Base-by-base conservation (phyloP, 1,140 invertebrate species). In the Achatina immaculata region DNA sequence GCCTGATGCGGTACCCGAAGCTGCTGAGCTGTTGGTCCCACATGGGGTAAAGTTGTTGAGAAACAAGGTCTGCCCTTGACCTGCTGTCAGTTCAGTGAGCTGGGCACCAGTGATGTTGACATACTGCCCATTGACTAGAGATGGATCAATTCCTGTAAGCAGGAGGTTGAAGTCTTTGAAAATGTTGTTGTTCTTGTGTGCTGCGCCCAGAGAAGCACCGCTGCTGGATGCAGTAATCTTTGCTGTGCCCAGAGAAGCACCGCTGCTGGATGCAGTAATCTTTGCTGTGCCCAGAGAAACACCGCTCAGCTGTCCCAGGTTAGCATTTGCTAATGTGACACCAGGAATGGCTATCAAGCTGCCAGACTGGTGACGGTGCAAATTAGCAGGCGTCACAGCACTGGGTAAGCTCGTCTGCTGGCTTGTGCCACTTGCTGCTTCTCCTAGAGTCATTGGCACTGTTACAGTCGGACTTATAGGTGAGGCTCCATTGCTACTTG, bases 151-250 rank as follows among this genome's bases (percentile, higher is more conserved):
- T 34, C 86, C 85, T n/a, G 87, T 89, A 19, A 90, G 82, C 45
- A 89, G 84, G 36, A 90, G 80, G 36, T 85, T 86, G 76, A 89
- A 73, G 76, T 90, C 89, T 80, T 89, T 89, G 34, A 86, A 85
- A 36, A 86, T 71, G 82, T 83, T 86, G 48, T 31, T 62, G 73
- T 87, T 88, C 48, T 84, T 84, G 24, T 83, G 78, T 42, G 71
- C 68, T 38, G 73, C 14, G n/a, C n/a, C 19, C 38, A 48, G 6
- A 3, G 31, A 58, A 38, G 42, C 51, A 9, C 31, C 66, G 3
- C 24, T 51, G 34, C 21, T 28, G 36, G 76, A 45, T 40, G 74
- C 34, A 31, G 28, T 68, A n/a, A 78, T 16, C 31, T 78, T 78
- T 71, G 80, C 79, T 82, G 80, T 36, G 71, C 84, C 81, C 11